phyloP scores from a whole-genome alignment of 2,888 invertebrate species.

The Synergus umbraculus region DNA sequence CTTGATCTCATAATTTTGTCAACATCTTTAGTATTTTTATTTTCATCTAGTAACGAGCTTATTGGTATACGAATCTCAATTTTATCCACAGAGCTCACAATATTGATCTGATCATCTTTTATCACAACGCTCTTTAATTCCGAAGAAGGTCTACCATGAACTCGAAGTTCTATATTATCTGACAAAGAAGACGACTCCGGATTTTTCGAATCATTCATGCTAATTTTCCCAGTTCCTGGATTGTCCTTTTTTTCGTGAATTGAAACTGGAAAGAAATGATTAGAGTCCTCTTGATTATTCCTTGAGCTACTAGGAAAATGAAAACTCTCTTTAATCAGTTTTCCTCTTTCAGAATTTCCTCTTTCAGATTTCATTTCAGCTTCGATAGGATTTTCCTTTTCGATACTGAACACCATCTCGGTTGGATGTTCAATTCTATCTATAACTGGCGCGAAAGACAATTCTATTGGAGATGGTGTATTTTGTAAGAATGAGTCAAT shows the following conservation, averaged over 20 bases:
- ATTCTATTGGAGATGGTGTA: slow-evolving; percentile 47
- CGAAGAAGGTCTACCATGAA: neutral
- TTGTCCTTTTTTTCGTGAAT: neutral
- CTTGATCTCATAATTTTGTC: neutral
- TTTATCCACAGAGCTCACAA: slow-evolving; percentile 58
- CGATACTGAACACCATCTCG: neutral
- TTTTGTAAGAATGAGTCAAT: slow-evolving; percentile 54
- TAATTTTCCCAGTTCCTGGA: too few relatives aligned
- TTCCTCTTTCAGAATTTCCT: neutral
- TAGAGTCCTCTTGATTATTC: neutral
- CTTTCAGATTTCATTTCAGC: neutral
- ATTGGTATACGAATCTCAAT: slow-evolving; percentile 61
- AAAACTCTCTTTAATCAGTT: neutral
- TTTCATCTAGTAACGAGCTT: neutral
- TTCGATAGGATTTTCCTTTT: neutral
- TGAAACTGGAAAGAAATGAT: too few relatives aligned
- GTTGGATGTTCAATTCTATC: neutral
- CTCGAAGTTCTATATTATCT: neutral
- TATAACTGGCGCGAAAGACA: neutral
- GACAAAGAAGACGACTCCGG: neutral
- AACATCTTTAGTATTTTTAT: neutral
- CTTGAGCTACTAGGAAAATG: too few relatives aligned
- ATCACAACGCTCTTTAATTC: slow-evolving; percentile 36
- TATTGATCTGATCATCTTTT: slow-evolving; percentile 55
- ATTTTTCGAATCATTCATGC: neutral